Evolutionary conservation across 2,113 vertebrate species (phyloP).

Genomic region (Cyprinodon variegatus): DNA sequence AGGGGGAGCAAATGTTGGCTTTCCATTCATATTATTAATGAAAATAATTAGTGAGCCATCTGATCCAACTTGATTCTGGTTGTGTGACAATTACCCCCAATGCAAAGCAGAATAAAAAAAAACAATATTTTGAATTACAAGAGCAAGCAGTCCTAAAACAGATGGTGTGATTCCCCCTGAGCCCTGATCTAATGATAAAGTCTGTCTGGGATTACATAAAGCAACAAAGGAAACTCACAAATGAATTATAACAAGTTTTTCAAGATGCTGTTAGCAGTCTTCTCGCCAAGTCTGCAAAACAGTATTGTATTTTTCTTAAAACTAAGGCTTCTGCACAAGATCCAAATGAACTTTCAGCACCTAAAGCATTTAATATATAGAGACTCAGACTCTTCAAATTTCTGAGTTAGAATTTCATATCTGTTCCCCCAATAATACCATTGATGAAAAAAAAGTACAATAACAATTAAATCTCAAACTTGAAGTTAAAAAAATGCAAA

Average conservation of each 20-base stretch:
- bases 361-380: background rate
- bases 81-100: background rate
- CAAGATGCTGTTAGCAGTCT: background rate
- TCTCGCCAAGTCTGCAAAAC: background rate
- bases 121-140: background rate
- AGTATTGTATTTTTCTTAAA: background rate
- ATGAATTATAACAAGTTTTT: background rate
- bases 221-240: background rate
- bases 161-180: conserved; percentile 5
- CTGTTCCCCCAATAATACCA: background rate
- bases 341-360: background rate
- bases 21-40: background rate
- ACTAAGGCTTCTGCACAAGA: background rate
- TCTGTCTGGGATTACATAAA: conserved; percentile 9
- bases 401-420: background rate
- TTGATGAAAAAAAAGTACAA: background rate
- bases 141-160: conserved; percentile 6
- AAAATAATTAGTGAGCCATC: background rate
- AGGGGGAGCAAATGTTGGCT: background rate
- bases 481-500: background rate
- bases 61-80: background rate
- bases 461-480: background rate
- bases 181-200: background rate
- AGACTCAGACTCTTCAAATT: background rate
- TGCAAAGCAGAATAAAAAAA: background rate